Conservation (phyloP, 2,797 vertebrate species). For the Cynopterus sphinx region DNA sequence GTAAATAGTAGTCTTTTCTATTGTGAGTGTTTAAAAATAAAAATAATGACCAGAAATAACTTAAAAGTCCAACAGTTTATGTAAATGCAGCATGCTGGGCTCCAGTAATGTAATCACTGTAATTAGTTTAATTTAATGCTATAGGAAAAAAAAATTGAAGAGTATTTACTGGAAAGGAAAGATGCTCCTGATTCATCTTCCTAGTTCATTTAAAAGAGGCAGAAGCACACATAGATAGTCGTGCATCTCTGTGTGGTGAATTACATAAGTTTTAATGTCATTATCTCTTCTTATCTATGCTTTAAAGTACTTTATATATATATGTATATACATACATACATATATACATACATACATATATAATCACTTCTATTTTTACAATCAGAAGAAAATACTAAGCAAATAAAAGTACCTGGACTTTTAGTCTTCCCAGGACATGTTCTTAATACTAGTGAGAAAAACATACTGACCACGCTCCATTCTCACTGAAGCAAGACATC, state of each 20-base stretch:
- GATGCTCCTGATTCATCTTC: background rate
- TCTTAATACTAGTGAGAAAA: background rate
- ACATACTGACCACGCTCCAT: fast-evolving
- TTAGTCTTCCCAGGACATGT: background rate
- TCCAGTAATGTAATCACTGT: background rate
- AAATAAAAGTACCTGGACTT: background rate
- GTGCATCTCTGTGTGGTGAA: background rate
- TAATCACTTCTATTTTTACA: background rate
- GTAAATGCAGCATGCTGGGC: background rate
- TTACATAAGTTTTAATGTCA: background rate
- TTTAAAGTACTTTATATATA: background rate
- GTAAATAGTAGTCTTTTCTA: background rate
- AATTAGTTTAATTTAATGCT: background rate
- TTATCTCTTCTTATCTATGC: background rate
- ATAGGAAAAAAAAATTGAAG: background rate
- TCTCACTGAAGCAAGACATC: background rate
- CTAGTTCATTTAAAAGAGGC: background rate
- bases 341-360: too few relatives aligned
- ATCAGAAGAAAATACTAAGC: background rate
- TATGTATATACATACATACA: background rate
- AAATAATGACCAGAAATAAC: background rate
- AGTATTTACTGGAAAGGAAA: background rate
- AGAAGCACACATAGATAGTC: background rate
- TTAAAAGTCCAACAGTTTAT: background rate
- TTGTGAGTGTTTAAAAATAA: background rate